phyloP scores from a whole-genome alignment of 2,888 invertebrate species.

The Cryptus viduatorius region DNA sequence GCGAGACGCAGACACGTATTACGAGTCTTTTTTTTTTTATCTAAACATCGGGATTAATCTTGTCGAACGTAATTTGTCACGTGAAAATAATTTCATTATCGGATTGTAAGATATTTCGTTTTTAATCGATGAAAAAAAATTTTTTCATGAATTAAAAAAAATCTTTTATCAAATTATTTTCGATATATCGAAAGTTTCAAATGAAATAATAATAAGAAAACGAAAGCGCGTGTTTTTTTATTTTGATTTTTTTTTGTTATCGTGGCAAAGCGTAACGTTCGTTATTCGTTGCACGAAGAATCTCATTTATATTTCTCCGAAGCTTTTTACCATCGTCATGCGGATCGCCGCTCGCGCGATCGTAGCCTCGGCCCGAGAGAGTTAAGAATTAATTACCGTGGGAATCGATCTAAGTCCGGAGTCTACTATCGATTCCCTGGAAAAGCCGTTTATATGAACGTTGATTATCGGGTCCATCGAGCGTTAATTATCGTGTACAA shows the following conservation, averaged over 20 bases:
- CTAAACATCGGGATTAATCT: background rate
- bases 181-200: no score
- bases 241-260: no score
- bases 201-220: no score
- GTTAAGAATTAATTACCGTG: slow-evolving; percentile 60
- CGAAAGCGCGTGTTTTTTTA: no score
- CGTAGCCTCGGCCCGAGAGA: slow-evolving; percentile 8
- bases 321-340: slow-evolving; percentile 30
- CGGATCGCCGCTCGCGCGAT: slow-evolving; percentile 4
- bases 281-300: background rate
- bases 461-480: slow-evolving; percentile 60
- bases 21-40: background rate
- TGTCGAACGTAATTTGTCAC: background rate
- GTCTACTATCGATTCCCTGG: slow-evolving; percentile 31
- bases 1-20: background rate
- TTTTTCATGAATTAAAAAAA: no score
- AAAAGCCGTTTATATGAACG: slow-evolving; percentile 54
- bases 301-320: slow-evolving; percentile 9
- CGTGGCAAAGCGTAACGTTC: background rate
- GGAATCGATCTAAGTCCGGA: slow-evolving; percentile 56
- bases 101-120: no score
- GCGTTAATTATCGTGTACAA: slow-evolving; percentile 59
- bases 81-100: no score
- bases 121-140: no score
- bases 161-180: no score